These are phyloP conservation scores for Lophius piscatorius DNA, from an alignment of 2,113 vertebrate species.

Conservation along the genomic window DNA sequence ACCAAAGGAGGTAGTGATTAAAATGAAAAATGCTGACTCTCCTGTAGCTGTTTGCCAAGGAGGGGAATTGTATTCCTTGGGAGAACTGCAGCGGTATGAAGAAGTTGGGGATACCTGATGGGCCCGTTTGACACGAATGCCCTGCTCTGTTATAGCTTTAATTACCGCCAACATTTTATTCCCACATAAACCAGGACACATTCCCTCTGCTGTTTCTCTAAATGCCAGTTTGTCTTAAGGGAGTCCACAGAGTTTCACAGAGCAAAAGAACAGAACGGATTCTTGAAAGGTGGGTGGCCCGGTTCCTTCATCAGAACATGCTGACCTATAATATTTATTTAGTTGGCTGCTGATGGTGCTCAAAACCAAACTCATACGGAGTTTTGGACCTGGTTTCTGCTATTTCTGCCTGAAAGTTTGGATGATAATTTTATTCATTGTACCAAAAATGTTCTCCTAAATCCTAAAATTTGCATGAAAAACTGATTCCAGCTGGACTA, in stretches of 20 bases:
- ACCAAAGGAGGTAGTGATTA: conserved; percentile 76
- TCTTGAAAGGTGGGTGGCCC: conserved; percentile 39
- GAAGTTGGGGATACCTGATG: conserved; percentile 41
- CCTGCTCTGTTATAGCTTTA: conserved; percentile 46
- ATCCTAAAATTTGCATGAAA: too few species aligned
- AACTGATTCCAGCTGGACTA: too few species aligned
- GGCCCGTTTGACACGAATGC: conserved; percentile 39
- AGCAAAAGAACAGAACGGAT: too few species aligned
- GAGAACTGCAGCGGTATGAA: conserved; percentile 64
- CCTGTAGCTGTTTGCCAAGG: conserved; percentile 81
- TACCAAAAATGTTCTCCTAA: too few species aligned
- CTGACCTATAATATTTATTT: conserved; percentile 75
- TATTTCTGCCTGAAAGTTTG: too few species aligned
- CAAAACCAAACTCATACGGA: too few species aligned
- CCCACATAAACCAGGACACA: conserved; percentile 55
- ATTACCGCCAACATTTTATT: conserved; percentile 56
- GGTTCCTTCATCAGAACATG: conserved; percentile 68
- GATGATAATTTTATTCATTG: too few species aligned
- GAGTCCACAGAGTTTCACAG: conserved; percentile 51
- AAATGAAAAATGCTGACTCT: conserved; percentile 78
- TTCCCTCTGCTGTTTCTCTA: conserved; percentile 54
- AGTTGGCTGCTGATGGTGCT: too few species aligned
- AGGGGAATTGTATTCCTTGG: conserved; percentile 74
- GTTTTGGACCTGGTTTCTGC: too few species aligned
- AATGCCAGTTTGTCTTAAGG: conserved; percentile 69